Evolutionary conservation across 2,113 vertebrate species (phyloP), one percentile per base, ranked within the genome.

Genomic region (Oncorhynchus mykiss): DNA sequence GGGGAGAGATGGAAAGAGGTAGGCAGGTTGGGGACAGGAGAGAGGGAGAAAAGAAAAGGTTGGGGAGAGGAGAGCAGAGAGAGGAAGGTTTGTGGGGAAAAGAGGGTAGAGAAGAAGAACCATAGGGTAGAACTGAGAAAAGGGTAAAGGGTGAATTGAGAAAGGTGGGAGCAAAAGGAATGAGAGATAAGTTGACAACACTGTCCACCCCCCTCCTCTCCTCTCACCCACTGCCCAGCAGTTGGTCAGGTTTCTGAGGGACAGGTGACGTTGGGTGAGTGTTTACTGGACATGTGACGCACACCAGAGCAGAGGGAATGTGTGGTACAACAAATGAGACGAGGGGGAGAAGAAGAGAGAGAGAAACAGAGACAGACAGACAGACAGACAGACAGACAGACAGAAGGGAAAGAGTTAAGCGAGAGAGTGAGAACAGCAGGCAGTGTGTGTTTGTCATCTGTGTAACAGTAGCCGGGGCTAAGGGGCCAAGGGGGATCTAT

Each of bases 401-500:
- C 34, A 39, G 7, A 39, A 0, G 34, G 34, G 34, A 39, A 39
- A 39, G 34, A 39, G 39, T 45, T 45, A 11, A 45, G 39, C 9
- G 39, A 45, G 39, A 45, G 22, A 16, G 39, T 3, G 54, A 60
- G 71, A 60, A 16, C 54, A 62, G 34, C 71, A 84, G 18, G 83
- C 74, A 72, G 71, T 1, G 29, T 14, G 71, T 68, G 80, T 34
- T 82, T 82, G 81, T 88, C 88, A 86, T 49, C 4, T 45, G 31
- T 70, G 79, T 75, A 78, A 88, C 74, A 75, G 78, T 81, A 88
- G 78, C 73, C 67, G 31, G 81, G 83, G 72, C 75, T 73, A n/a
- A 39, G 64, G 77, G 87, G 81, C 39, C 9, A 9, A 73, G 45
- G 74, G 64, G 81, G 79, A 88, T 87, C 84, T 89, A 90, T 90